These are phyloP conservation scores for Scelioninae gen. 1 DNA, from an alignment of 2,888 invertebrate genomes.

Conservation along the genomic window DNA sequence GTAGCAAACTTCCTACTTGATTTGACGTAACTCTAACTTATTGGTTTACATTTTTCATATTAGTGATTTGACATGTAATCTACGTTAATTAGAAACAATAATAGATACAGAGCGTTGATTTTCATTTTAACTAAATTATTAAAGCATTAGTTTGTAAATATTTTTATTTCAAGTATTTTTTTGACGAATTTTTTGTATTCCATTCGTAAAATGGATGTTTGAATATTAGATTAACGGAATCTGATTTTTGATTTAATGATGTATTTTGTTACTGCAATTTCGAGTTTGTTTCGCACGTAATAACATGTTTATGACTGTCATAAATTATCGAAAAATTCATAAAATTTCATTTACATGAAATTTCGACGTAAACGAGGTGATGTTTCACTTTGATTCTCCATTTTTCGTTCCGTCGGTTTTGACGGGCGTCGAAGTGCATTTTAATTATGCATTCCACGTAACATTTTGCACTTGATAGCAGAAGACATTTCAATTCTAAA, in stretches of 20 bases:
- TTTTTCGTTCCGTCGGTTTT: slow-evolving; percentile 46
- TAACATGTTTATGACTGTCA: slow-evolving; percentile 55
- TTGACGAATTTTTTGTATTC: slow-evolving; percentile 51
- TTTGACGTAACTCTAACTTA: too few species aligned
- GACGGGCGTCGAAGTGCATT: slow-evolving; percentile 48
- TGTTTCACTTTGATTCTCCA: slow-evolving; percentile 40
- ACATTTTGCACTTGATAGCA: slow-evolving; percentile 36
- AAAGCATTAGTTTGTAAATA: too few species aligned
- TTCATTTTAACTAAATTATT: too few species aligned
- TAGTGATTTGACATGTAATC: too few species aligned
- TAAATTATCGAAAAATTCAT: slow-evolving; percentile 56
- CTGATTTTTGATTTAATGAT: slow-evolving; percentile 54
- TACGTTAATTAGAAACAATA: too few species aligned
- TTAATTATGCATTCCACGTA: slow-evolving; percentile 64
- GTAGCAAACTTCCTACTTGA: too few species aligned
- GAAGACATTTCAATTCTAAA: slow-evolving; percentile 45
- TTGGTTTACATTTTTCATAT: too few species aligned
- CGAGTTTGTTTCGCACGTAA: slow-evolving; percentile 41
- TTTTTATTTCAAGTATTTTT: too few species aligned
- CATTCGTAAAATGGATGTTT: slow-evolving; percentile 46
- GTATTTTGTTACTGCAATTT: slow-evolving; percentile 30
- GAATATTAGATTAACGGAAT: slow-evolving; percentile 54
- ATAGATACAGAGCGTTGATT: too few species aligned
- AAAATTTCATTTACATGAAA: slow-evolving; percentile 55
- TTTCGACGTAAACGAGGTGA: slow-evolving; percentile 35